Conservation (phyloP, 2,113 vertebrate genomes). For the Xenus cinereus region DNA sequence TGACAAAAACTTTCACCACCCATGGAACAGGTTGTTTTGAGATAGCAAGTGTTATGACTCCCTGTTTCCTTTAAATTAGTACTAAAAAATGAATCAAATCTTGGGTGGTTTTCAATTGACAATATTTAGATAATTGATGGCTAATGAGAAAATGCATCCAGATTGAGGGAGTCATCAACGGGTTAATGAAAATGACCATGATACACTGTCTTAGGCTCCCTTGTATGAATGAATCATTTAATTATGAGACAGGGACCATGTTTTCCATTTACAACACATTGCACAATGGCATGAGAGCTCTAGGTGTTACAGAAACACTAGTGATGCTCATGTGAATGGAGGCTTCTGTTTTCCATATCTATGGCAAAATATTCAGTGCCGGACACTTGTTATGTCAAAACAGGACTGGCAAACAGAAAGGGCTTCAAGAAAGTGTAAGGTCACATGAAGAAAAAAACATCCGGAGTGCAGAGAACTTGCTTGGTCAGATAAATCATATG, state of each 20-base stretch:
- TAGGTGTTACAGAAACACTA: neutral
- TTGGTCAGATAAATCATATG: neutral
- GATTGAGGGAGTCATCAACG: neutral
- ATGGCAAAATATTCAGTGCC: neutral
- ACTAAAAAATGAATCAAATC: neutral
- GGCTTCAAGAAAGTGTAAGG: neutral
- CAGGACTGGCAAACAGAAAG: neutral
- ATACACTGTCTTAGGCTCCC: neutral
- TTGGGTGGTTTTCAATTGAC: neutral
- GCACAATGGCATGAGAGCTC: neutral
- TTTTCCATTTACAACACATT: neutral
- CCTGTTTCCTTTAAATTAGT: neutral
- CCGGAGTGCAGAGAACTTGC: neutral
- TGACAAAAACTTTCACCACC: neutral
- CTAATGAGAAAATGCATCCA: neutral
- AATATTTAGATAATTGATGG: neutral
- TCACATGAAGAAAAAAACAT: neutral
- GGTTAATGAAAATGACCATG: neutral
- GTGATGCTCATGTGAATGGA: neutral
- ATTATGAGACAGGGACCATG: neutral
- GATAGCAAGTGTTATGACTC: neutral
- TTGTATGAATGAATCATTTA: neutral
- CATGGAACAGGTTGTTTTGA: neutral
- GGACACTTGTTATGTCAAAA: neutral
- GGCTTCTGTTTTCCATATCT: neutral